These are phyloP conservation scores for Hylomyscus alleni DNA, from an alignment of 2,797 vertebrate species.

Conservation along the genomic window DNA sequence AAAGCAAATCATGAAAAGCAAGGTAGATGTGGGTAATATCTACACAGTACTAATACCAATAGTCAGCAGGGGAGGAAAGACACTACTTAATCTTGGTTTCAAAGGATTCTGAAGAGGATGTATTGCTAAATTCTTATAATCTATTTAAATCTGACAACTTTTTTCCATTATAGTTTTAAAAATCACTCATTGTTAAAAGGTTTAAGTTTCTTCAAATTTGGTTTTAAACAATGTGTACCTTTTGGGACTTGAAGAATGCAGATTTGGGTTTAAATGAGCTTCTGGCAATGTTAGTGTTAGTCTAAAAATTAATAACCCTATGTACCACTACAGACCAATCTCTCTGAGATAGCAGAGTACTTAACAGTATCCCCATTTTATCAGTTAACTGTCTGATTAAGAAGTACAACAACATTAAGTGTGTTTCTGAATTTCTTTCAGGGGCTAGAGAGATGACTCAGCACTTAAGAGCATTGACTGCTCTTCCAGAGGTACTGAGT, in stretches of 20 bases:
- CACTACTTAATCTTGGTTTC: neutral
- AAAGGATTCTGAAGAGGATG: neutral
- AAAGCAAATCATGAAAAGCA: neutral
- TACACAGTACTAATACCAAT: neutral
- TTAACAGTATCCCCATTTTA: neutral
- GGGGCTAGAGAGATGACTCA: no score
- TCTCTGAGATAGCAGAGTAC: no score
- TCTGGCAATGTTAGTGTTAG: accelerated
- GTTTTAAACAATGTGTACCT: neutral
- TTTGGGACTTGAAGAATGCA: neutral
- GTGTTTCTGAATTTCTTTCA: neutral
- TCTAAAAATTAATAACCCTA: neutral
- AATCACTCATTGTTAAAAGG: neutral
- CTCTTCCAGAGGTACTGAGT: no score
- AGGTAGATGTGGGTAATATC: neutral
- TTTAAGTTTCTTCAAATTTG: neutral
- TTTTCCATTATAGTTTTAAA: neutral
- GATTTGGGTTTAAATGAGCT: neutral
- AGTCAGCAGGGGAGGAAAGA: neutral
- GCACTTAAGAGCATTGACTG: no score
- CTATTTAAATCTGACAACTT: neutral
- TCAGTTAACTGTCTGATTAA: neutral
- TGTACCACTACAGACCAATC: neutral
- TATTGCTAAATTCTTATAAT: neutral
- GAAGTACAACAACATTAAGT: neutral